Conservation (phyloP, 2,797 vertebrate genomes). For the Buphagus erythrorhynchus region DNA sequence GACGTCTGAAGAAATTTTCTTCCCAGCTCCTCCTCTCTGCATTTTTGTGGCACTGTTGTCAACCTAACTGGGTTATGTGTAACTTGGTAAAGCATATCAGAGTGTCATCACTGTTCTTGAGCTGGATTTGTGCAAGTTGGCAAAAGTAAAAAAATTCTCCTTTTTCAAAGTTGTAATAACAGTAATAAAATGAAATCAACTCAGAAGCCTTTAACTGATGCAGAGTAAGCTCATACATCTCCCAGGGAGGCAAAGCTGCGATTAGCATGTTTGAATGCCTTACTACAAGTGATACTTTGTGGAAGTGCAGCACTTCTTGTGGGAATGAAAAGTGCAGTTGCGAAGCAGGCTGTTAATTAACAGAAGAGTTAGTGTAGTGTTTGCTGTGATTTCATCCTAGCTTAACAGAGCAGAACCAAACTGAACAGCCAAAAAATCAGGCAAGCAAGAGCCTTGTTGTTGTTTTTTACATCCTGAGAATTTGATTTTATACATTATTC, state of each 20-base stretch:
- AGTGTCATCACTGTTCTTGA: background rate
- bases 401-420: slow-evolving; percentile 58
- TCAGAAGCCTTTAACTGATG: slow-evolving; percentile 1
- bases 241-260: slow-evolving; percentile 24
- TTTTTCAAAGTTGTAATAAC: background rate
- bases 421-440: background rate
- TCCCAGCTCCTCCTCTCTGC: background rate
- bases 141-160: background rate
- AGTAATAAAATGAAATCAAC: background rate
- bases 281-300: slow-evolving; percentile 65
- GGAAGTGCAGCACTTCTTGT: slow-evolving; percentile 53
- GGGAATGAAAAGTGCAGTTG: slow-evolving; percentile 48
- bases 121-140: background rate
- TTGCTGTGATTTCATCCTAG: slow-evolving; percentile 61
- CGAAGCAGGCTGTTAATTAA: slow-evolving; percentile 60
- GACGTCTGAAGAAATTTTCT: background rate
- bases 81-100: background rate
- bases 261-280: slow-evolving; percentile 64
- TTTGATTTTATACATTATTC: background rate
- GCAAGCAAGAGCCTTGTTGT: background rate
- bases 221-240: background rate
- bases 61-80: background rate
- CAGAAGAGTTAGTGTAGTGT: slow-evolving; percentile 58
- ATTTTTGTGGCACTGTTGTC: background rate
- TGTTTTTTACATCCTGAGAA: background rate